Base-by-base conservation (phyloP, 2,113 vertebrate species). In the Equus przewalskii region DNA sequence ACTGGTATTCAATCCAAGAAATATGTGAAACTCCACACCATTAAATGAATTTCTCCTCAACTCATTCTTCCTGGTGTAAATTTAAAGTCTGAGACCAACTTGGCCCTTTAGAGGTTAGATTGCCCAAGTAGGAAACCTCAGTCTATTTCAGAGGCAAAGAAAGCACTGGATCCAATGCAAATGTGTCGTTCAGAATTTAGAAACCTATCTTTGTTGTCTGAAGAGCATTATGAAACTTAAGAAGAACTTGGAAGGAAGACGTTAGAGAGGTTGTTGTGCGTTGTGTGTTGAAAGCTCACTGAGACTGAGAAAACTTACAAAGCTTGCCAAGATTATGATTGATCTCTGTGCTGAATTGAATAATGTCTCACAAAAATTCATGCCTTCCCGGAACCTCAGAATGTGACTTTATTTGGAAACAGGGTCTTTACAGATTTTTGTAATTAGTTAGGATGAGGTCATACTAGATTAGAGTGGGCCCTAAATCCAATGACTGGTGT, bases 221-320 rank as follows among this genome's bases (percentile, higher is more conserved):
- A 97, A 93, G 10, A n/a, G 72, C 95, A 92, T 95, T 97, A 83
- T 87, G 95, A 98, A 98, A 98, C 78, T 30, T 93, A 87, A 96
- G 96, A 98, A 95, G 93, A 97, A 96, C 72, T 98, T 96, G 72
- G 79, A 95, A 98, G 83, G 96, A 98, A 88, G 49, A 92, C 94
- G 93, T 95, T 81, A 67, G 95, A 76, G 93, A 98, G 72, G 78
- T 89, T 97, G 49, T 0, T 56, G 36, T 81, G 26, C 96, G 0
- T 91, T 95, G 0, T 88, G 92, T 86, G 46, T 89, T 98, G 93
- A 96, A 94, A 96, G 13, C 75, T 96, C 13, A 44, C 49, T 19
- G 9, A 90, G 96, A 98, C 96, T 98, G 89, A 97, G 98, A 97
- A 98, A 98, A 80, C 13, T 92, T 84, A 97, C 76, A 97, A 97